Conservation (phyloP, 2,113 vertebrate species). For the Polypterus bichir region DNA sequence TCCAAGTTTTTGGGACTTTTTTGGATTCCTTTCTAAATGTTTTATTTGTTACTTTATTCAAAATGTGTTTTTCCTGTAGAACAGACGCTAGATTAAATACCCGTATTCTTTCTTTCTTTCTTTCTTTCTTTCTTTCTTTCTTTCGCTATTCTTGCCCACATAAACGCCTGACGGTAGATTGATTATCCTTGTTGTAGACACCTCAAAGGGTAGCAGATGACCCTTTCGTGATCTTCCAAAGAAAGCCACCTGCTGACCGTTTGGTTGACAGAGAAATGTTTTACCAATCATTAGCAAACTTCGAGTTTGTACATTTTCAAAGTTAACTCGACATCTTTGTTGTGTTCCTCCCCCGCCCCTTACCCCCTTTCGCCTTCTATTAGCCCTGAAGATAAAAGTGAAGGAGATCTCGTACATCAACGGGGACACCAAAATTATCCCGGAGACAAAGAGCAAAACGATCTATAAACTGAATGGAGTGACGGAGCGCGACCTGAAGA, state of each 20-base stretch:
- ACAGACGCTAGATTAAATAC: no score
- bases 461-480: constrained; percentile 91
- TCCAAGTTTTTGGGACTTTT: no score
- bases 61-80: no score
- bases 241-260: constrained; percentile 49
- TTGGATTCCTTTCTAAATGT: no score
- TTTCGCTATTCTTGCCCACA: no score
- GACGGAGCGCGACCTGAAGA: constrained; percentile 80
- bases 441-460: constrained; percentile 89
- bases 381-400: constrained; percentile 95
- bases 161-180: no score
- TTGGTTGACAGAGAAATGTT: constrained; percentile 35
- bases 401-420: constrained; percentile 97
- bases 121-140: no score
- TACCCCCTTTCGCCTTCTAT: constrained; percentile 15
- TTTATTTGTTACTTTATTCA: no score
- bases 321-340: constrained; percentile 21
- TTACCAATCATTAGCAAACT: constrained; percentile 29
- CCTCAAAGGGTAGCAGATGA: neutral
- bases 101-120: no score
- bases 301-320: neutral
- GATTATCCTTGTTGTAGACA: no score
- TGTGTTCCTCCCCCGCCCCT: constrained; percentile 16
- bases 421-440: constrained; percentile 89
- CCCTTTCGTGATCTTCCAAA: constrained; percentile 49